phyloP scores from a whole-genome alignment of 2,797 vertebrate genomes.

The Setipinna tenuifilis region DNA sequence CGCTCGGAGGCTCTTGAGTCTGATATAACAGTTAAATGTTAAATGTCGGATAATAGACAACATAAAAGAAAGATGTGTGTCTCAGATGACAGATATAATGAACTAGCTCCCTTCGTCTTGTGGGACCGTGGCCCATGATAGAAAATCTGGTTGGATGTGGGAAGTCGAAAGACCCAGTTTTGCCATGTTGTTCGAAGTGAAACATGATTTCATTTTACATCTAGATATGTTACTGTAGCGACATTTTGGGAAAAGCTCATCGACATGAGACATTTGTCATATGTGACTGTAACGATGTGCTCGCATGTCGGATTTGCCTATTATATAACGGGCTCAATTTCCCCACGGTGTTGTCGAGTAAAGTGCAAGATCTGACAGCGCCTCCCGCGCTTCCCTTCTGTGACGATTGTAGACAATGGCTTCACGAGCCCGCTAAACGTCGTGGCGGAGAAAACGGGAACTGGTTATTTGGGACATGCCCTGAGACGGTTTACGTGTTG shows the following conservation, averaged over 20 bases:
- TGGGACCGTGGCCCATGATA: background rate
- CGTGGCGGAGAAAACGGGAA: background rate
- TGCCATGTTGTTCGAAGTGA: background rate
- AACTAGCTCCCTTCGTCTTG: background rate
- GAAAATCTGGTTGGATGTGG: background rate
- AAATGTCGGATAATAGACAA: background rate
- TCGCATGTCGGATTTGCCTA: background rate
- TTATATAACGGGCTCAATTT: conserved; percentile 15
- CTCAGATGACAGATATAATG: background rate
- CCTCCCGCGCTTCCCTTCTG: conserved; percentile 14
- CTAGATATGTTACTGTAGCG: background rate
- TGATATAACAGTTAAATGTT: background rate
- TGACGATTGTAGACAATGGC: conserved; percentile 19
- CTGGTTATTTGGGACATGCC: conserved; percentile 19
- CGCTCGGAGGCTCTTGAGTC: background rate
- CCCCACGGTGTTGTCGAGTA: conserved; percentile 13
- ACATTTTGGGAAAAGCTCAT: background rate
- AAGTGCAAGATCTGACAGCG: conserved; percentile 24
- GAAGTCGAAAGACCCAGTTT: conserved; percentile 2
- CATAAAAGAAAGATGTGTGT: background rate
- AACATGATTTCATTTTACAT: background rate
- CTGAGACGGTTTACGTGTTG: background rate
- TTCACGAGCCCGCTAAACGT: conserved; percentile 11
- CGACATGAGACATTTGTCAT: background rate
- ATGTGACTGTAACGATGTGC: conserved; percentile 9